phyloP scores from a whole-genome alignment of 2,797 vertebrate genomes.

The Characodon lateralis region DNA sequence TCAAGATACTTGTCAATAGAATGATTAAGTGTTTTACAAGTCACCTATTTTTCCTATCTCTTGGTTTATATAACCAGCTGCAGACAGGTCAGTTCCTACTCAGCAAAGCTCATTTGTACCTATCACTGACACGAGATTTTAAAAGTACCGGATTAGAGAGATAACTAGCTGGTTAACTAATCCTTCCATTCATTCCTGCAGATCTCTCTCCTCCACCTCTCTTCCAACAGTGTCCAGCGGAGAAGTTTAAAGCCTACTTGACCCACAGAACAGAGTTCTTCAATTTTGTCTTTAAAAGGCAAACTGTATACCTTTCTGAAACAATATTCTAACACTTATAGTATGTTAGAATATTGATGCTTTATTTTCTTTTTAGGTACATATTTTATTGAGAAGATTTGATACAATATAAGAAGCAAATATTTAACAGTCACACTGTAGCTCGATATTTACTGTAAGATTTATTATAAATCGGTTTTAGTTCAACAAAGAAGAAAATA shows the following conservation, averaged over 20 bases:
- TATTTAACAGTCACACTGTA: background rate
- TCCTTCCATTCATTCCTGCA: slow-evolving; percentile 27
- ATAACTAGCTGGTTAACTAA: slow-evolving; percentile 55
- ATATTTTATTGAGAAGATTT: background rate
- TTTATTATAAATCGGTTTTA: background rate
- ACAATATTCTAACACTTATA: no score
- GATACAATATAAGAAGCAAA: background rate
- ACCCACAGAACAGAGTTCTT: background rate
- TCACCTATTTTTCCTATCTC: slow-evolving; percentile 10
- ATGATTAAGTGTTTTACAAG: background rate
- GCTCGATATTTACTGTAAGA: background rate
- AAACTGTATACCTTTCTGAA: background rate
- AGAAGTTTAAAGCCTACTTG: background rate
- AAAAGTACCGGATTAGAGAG: slow-evolving; percentile 63
- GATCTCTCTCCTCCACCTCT: background rate
- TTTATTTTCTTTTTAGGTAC: background rate
- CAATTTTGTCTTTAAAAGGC: background rate
- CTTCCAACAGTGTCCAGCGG: background rate
- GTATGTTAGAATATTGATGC: background rate
- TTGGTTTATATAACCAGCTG: slow-evolving; percentile 59
- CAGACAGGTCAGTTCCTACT: slow-evolving; percentile 24
- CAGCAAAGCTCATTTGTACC: slow-evolving; percentile 60
- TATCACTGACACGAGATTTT: slow-evolving; percentile 58
- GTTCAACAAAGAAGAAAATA: background rate
- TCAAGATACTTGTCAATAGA: background rate